These are phyloP conservation scores for Avahi laniger DNA, from an alignment of 2,797 vertebrate genomes.

Conservation along the genomic window DNA sequence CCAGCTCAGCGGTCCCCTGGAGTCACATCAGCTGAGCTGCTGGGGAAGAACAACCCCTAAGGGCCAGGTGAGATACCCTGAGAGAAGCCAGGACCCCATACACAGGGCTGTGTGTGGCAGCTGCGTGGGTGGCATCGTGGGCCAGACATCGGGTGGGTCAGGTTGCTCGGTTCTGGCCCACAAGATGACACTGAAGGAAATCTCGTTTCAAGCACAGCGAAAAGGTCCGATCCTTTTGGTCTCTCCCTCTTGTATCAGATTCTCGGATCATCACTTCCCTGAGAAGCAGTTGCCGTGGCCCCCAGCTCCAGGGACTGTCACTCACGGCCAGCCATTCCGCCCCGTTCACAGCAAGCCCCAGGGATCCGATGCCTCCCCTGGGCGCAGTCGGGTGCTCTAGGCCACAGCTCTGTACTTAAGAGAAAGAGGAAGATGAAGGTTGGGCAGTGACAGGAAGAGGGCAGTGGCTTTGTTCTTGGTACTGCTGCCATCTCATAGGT, in stretches of 20 bases:
- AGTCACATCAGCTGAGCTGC: not conserved
- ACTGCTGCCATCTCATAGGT: not conserved
- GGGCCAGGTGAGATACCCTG: not conserved
- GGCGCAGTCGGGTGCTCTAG: not conserved
- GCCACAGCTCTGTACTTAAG: not conserved
- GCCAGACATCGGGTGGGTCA: not conserved
- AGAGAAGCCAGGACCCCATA: not conserved
- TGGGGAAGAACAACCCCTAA: not conserved
- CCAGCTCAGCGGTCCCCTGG: not conserved
- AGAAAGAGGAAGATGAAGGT: not conserved
- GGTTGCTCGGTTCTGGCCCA: not conserved
- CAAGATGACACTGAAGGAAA: slow-evolving; percentile 61
- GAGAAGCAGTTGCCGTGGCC: slow-evolving; percentile 61
- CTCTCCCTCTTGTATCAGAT: not conserved
- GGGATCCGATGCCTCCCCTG: slow-evolving; percentile 32
- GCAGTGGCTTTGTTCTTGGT: rapidly evolving
- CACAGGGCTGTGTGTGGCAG: too few relatives aligned
- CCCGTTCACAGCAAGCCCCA: not conserved
- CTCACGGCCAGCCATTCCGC: slow-evolving; percentile 42
- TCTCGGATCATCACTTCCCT: slow-evolving; percentile 36
- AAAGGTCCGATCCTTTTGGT: slow-evolving; percentile 53
- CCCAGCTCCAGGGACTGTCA: not conserved
- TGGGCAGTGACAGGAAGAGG: not conserved
- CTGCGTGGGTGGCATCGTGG: not conserved
- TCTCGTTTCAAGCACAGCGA: slow-evolving; percentile 57